Evolutionary conservation across 2,888 invertebrate genomes (phyloP), one percentile per base, ranked within the genome.

Genomic region (Syrista parreyssii): DNA sequence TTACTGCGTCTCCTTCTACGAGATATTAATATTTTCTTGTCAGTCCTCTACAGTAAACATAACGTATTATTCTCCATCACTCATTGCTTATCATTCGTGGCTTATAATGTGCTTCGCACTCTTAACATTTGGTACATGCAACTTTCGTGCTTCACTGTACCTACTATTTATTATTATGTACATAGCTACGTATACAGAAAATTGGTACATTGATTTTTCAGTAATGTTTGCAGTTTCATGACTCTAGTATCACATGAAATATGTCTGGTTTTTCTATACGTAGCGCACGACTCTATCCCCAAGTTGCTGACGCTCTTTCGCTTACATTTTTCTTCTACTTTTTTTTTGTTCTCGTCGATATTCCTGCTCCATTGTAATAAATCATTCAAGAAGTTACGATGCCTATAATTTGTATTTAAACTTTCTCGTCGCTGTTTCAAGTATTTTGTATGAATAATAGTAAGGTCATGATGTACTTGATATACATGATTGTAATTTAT

Each of bases 1-100:
- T 71, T 15, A 71, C 11, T 15, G 33, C 12, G 71, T 23, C 33
- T 30, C 23, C 23, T 71, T 71, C 12, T 71, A 23, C 4, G 30
- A 71, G 31, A 73, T 79, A 68, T 79, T 15, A 76, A 36, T 35
- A 72, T 79, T 75, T 77, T 78, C 72, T 78, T 68, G 31, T 75
- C 9, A 31, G 72, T 74, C 15, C 35, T 74, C 30, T 35, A 30
- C 36, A 34, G 30, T 74, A 68, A 9, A 74, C 40, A 74, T 74
- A 55, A 55, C 9, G 23, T 55, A 55, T 23, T 55, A 55, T 55
- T 55, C 55, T 71, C 71, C 15, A 71, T 80, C 81, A 84, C 84
- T 83, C 86, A 88, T 86, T 80, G 89, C 89, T 89, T 89, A 82
- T 84, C 83, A 82, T 84, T 87, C 86, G 84, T 82, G 80, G 89